Conservation (phyloP, 2,888 invertebrate species). For the Liodrosophila aerea region DNA sequence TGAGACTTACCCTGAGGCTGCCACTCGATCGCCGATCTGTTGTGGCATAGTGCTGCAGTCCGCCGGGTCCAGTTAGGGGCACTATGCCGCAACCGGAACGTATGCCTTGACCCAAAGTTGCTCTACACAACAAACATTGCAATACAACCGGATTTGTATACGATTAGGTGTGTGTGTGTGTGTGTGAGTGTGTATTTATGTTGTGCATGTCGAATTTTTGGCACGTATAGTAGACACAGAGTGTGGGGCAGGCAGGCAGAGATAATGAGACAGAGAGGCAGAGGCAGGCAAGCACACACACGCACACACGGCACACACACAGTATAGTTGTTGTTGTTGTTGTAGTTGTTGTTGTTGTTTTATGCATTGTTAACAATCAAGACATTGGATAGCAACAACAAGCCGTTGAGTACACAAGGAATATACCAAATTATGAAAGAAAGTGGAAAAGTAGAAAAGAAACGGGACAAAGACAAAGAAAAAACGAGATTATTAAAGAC, state of each 20-base stretch:
- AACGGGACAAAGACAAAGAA: slow-evolving; percentile 69
- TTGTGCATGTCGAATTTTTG: slow-evolving; percentile 40
- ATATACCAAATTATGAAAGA: slow-evolving; percentile 35
- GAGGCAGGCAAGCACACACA: slow-evolving; percentile 42
- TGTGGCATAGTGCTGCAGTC: slow-evolving; percentile 82
- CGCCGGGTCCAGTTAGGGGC: slow-evolving; percentile 82
- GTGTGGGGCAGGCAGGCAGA: slow-evolving; percentile 52
- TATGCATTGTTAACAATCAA: slow-evolving; percentile 61
- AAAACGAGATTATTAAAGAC: slow-evolving; percentile 52
- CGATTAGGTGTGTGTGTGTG: slow-evolving; percentile 25
- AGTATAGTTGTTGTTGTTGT: slow-evolving; percentile 32
- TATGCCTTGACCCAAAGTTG: slow-evolving; percentile 83
- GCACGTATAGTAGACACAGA: slow-evolving; percentile 44
- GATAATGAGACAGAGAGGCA: slow-evolving; percentile 16
- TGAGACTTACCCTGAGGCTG: slow-evolving; percentile 81
- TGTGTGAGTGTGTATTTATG: slow-evolving; percentile 20
- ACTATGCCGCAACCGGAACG: slow-evolving; percentile 83
- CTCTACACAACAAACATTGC: slow-evolving; percentile 81
- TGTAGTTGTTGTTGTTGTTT: slow-evolving; percentile 44
- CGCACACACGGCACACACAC: slow-evolving; percentile 48
- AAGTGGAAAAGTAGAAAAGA: slow-evolving; percentile 62
- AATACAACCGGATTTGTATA: slow-evolving; percentile 59
- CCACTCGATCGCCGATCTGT: slow-evolving; percentile 82
- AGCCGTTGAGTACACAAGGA: slow-evolving; percentile 62
- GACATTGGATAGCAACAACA: slow-evolving; percentile 71